Evolutionary conservation across 2,797 vertebrate species (phyloP).

Genomic region (Acrossocheilus fasciatus): DNA sequence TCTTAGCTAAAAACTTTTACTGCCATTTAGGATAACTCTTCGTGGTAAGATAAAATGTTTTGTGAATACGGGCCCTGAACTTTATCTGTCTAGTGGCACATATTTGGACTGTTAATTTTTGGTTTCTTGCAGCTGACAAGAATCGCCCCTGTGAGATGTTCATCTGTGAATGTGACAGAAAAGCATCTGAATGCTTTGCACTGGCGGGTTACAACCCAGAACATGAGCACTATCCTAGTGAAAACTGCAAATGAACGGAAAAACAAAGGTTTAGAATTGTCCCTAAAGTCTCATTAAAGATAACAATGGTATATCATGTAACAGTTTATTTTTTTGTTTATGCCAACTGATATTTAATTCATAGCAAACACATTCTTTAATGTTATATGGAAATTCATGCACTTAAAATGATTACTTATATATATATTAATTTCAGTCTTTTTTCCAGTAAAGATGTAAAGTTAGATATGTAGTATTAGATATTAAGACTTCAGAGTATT

Average conservation of each 20-base stretch:
- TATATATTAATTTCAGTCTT: neutral
- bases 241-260: conserved; percentile 64
- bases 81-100: neutral
- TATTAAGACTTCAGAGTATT: too few species aligned
- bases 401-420: neutral
- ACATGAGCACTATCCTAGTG: conserved; percentile 40
- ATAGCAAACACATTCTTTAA: neutral
- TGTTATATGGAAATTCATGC: neutral
- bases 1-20: too few species aligned
- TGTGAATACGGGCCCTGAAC: neutral
- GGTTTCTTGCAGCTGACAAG: conserved; percentile 57
- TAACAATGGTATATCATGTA: neutral
- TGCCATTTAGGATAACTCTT: too few species aligned
- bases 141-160: conserved; percentile 74
- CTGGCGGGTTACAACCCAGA: conserved; percentile 66
- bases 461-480: neutral
- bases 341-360: neutral
- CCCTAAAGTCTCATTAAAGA: conserved; percentile 29
- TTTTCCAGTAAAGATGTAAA: neutral
- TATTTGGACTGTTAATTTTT: neutral
- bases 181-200: conserved; percentile 81
- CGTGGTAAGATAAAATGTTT: too few species aligned
- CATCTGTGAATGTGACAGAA: conserved; percentile 85
- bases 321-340: neutral
- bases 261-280: neutral